Conservation (phyloP, 2,113 vertebrate species). For the Theropithecus gelada region DNA sequence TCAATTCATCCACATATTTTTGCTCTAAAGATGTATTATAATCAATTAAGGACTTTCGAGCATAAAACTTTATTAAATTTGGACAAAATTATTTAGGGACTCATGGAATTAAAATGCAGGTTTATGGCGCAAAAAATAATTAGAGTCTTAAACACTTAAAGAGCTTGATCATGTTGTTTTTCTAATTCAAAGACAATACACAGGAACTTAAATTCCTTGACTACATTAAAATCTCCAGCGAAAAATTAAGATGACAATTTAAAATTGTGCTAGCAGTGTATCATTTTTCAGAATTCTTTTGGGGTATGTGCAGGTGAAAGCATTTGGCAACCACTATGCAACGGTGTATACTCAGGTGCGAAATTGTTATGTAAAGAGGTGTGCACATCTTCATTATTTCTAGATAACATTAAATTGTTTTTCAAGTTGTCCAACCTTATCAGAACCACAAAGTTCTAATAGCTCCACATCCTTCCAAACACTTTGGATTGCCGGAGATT, state of each 20-base stretch:
- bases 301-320: not conserved
- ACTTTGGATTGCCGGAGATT: not conserved
- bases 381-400: not conserved
- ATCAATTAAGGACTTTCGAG: slow-evolving; percentile 14
- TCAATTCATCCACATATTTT: slow-evolving; percentile 7
- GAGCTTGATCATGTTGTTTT: not conserved
- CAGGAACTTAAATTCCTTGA: not conserved
- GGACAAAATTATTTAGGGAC: not conserved
- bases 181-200: not conserved
- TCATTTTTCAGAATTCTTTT: not conserved
- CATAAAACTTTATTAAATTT: slow-evolving; percentile 35
- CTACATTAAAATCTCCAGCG: not conserved
- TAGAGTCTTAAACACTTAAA: not conserved
- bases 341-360: not conserved
- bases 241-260: not conserved
- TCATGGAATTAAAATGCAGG: not conserved
- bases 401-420: not conserved
- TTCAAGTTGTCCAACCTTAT: not conserved
- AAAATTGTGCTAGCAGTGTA: not conserved
- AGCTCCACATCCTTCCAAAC: not conserved
- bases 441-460: not conserved
- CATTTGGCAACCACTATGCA: not conserved
- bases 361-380: not conserved
- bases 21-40: slow-evolving; percentile 32
- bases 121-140: not conserved